phyloP scores from a whole-genome alignment of 1,140 invertebrate genomes.

The Drosophila triauraria region DNA sequence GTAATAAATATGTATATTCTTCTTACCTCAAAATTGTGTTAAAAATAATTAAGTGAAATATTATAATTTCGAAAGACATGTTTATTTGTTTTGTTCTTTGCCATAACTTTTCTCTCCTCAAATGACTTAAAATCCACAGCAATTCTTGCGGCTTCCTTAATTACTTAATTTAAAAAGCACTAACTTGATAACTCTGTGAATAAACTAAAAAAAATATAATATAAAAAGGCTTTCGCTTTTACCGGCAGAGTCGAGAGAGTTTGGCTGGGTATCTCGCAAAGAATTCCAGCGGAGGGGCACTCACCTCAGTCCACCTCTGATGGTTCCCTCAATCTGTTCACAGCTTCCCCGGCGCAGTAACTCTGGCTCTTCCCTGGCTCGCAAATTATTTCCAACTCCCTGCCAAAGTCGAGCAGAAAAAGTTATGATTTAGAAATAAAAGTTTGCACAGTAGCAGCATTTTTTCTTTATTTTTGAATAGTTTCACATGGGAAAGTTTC shows the following conservation, averaged over 20 bases:
- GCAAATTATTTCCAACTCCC: conserved; percentile 9
- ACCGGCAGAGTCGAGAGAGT: background rate
- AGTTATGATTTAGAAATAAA: conserved; percentile 81
- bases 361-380: background rate
- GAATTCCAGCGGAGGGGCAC: background rate
- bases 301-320: conserved; percentile 4
- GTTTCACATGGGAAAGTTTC: conserved; percentile 48
- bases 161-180: background rate
- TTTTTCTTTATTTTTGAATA: conserved; percentile 21
- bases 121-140: background rate
- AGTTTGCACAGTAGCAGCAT: conserved; percentile 57
- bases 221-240: conserved; percentile 10
- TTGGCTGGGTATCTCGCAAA: background rate
- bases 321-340: conserved; percentile 34
- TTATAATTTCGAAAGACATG: too few relatives aligned
- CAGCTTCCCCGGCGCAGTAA: conserved; percentile 11
- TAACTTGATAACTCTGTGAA: background rate
- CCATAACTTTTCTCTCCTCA: background rate
- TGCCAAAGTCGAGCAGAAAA: conserved; percentile 58
- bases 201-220: background rate
- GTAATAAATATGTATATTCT: too few relatives aligned
- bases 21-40: background rate
- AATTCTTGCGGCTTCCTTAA: too few relatives aligned
- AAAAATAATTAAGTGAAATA: too few relatives aligned
- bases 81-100: too few relatives aligned